Percentiles rank a stretch among this genome's conserved stretches.
phyloP scores from a whole-genome alignment of 2,113 vertebrate species.

The Bostrychus sinensis region DNA sequence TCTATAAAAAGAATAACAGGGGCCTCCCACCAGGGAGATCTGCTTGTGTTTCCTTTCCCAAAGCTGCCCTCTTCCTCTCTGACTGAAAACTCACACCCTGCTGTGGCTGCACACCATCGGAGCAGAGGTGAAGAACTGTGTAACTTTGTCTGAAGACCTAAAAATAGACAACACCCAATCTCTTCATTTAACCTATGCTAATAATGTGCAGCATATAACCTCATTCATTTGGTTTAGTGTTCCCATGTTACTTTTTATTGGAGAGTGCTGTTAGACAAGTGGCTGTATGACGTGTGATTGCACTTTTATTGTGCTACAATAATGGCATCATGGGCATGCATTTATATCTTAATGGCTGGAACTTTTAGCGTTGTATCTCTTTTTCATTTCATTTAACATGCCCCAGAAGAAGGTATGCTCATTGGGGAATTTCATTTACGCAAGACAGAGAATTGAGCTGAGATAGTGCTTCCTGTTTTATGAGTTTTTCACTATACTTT shows the following conservation, averaged over 20 bases:
- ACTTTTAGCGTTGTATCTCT: background rate
- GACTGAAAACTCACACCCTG: constrained; percentile 47
- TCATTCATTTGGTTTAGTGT: constrained; percentile 14
- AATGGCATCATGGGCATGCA: background rate
- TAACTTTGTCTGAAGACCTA: constrained; percentile 47
- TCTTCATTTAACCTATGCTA: constrained; percentile 22
- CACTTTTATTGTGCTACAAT: constrained; percentile 11
- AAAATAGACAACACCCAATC: constrained; percentile 47
- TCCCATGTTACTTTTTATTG: background rate
- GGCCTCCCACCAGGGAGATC: constrained; percentile 65
- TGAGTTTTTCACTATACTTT: background rate
- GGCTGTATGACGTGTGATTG: constrained; percentile 13
- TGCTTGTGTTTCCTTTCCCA: constrained; percentile 66
- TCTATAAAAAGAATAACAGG: constrained; percentile 53
- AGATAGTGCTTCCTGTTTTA: constrained; percentile 11
- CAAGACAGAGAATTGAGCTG: background rate
- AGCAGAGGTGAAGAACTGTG: constrained; percentile 43
- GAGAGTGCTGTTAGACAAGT: constrained; percentile 15
- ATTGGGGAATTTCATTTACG: background rate
- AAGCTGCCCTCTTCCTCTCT: constrained; percentile 67
- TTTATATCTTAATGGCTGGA: background rate
- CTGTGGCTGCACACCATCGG: constrained; percentile 34
- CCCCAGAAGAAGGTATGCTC: constrained; percentile 2
- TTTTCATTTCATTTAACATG: constrained; percentile 16
- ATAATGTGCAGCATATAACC: constrained; percentile 9